phyloP scores from a whole-genome alignment of 2,888 invertebrate species.

The Entomobrya multifasciata region DNA sequence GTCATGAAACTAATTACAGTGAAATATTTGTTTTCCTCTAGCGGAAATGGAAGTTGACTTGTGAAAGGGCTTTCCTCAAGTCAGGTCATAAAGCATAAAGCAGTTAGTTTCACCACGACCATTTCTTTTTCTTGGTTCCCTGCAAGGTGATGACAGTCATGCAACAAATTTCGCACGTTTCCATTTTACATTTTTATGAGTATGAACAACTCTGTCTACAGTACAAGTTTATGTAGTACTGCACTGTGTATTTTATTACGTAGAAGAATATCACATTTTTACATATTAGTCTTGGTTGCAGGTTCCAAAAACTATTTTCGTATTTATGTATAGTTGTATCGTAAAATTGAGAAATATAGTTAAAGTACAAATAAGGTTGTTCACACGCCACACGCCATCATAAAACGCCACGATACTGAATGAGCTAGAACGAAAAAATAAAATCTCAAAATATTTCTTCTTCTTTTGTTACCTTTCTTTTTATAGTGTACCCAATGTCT shows the following conservation, averaged over 20 bases:
- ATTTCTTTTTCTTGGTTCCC: neutral
- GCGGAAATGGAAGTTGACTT: slow-evolving; percentile 17
- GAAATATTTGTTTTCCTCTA: slow-evolving; percentile 48
- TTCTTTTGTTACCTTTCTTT: neutral
- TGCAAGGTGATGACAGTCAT: slow-evolving; percentile 28
- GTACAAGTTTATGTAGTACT: neutral
- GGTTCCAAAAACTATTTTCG: neutral
- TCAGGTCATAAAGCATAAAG: neutral
- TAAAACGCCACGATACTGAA: neutral
- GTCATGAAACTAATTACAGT: slow-evolving; percentile 59
- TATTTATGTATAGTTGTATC: neutral
- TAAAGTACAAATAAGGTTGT: slow-evolving; percentile 25
- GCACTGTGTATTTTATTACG: neutral
- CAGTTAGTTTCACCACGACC: neutral
- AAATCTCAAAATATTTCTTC: neutral
- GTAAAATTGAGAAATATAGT: neutral
- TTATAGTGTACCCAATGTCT: neutral
- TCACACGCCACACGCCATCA: neutral
- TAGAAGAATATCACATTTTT: slow-evolving; percentile 4
- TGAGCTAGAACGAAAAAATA: neutral
- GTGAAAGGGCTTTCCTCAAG: neutral
- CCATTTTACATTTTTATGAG: neutral
- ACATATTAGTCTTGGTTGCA: neutral
- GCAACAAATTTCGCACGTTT: slow-evolving; percentile 33
- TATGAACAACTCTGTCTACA: too few species aligned